Conservation (phyloP, 2,797 vertebrate genomes). For the Echiichthys vipera region DNA sequence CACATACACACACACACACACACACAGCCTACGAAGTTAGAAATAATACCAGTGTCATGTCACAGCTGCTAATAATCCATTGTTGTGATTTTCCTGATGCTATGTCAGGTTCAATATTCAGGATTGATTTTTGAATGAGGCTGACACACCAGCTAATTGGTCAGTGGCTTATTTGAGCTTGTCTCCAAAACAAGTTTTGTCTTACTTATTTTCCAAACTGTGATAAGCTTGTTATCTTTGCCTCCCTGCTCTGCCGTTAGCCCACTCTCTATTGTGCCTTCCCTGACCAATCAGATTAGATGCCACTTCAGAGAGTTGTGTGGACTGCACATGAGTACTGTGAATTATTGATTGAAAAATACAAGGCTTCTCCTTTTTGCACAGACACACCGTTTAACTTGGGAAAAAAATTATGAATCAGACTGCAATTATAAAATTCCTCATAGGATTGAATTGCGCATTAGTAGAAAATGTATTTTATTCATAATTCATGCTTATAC, state of each 20-base stretch:
- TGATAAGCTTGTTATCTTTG: slow-evolving; percentile 61
- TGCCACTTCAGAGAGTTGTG: slow-evolving; percentile 45
- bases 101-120: not conserved
- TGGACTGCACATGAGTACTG: slow-evolving; percentile 30
- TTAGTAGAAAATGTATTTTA: slow-evolving; percentile 50
- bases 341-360: slow-evolving; percentile 30
- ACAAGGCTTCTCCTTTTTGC: slow-evolving; percentile 3
- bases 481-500: slow-evolving; percentile 52
- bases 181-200: slow-evolving; percentile 30
- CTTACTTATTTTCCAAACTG: slow-evolving; percentile 13
- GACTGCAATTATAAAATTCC: slow-evolving; percentile 23
- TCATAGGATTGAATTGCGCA: slow-evolving; percentile 15
- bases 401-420: slow-evolving; percentile 37
- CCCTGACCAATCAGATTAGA: slow-evolving; percentile 66
- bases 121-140: not conserved
- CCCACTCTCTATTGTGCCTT: slow-evolving; percentile 37
- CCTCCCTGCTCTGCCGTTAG: slow-evolving; percentile 55
- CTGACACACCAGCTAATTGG: slow-evolving; percentile 23
- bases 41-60: no score
- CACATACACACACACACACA: no score
- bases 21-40: no score
- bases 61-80: no score
- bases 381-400: slow-evolving; percentile 33
- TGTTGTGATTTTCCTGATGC: not conserved
- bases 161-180: slow-evolving; percentile 18